Conservation (phyloP, 2,113 vertebrate species). For the Cryptotis parvus region DNA sequence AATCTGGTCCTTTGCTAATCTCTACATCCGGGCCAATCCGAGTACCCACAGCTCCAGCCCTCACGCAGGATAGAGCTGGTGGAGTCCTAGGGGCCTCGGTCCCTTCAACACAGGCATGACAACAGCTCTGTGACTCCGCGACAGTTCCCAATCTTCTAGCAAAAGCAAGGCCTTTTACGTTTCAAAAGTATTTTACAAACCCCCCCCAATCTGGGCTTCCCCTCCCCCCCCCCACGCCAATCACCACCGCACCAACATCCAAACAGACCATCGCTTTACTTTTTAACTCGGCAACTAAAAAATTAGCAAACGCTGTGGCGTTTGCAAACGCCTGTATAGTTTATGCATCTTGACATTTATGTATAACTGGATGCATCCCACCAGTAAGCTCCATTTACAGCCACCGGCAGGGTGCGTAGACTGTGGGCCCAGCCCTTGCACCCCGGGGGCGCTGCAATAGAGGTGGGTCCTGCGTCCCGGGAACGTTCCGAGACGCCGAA, state of each 20-base stretch:
- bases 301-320: background rate
- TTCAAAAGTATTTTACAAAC: background rate
- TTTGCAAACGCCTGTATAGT: background rate
- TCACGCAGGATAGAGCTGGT: background rate
- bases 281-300: slow-evolving; percentile 18
- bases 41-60: background rate
- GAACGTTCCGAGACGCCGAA: background rate
- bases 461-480: background rate
- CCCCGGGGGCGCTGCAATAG: background rate
- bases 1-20: background rate
- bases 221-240: too few species aligned
- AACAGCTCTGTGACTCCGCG: background rate
- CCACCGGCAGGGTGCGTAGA: background rate
- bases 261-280: background rate
- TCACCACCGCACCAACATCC: background rate
- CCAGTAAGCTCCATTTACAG: background rate
- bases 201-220: too few species aligned
- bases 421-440: background rate
- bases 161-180: background rate
- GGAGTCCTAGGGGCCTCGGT: background rate
- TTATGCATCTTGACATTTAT: background rate
- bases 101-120: background rate
- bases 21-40: background rate
- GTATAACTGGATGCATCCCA: background rate
- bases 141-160: background rate